Conservation (phyloP, 2,888 invertebrate genomes). For the Hecatera dysodea region DNA sequence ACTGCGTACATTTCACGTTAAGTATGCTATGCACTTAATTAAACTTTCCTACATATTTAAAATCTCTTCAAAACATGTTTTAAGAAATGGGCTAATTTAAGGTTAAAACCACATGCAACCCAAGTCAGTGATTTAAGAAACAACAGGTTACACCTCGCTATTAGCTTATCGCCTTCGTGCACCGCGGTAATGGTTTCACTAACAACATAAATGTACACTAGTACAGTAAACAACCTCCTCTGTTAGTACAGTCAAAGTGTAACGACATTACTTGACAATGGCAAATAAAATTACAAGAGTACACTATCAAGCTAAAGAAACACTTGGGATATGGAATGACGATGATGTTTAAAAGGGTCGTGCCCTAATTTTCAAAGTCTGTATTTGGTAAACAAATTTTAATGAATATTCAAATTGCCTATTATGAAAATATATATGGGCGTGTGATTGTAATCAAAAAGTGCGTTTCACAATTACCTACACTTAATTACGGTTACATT, state of each 20-base stretch:
- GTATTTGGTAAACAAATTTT: conserved; percentile 27
- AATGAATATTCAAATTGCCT: conserved; percentile 27
- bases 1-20: too few species aligned
- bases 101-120: conserved; percentile 27
- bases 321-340: neutral
- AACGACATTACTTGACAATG: conserved; percentile 20
- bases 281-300: neutral
- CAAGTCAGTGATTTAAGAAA: conserved; percentile 37
- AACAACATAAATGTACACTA: conserved; percentile 47
- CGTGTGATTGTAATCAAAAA: conserved; percentile 17
- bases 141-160: conserved; percentile 35
- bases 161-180: conserved; percentile 49
- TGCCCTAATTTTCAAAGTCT: conserved; percentile 25
- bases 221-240: conserved; percentile 32
- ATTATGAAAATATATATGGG: conserved; percentile 20
- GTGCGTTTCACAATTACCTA: neutral
- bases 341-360: conserved; percentile 7
- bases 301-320: neutral
- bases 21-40: neutral
- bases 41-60: neutral
- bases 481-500: neutral
- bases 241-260: conserved; percentile 16
- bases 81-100: conserved; percentile 20
- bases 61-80: neutral
- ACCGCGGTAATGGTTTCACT: conserved; percentile 48